Percentiles rank a stretch among this genome's conserved stretches.
These are phyloP conservation scores for Parascotia fuliginaria DNA, from an alignment of 2,888 invertebrate genomes.

Conservation along the genomic window DNA sequence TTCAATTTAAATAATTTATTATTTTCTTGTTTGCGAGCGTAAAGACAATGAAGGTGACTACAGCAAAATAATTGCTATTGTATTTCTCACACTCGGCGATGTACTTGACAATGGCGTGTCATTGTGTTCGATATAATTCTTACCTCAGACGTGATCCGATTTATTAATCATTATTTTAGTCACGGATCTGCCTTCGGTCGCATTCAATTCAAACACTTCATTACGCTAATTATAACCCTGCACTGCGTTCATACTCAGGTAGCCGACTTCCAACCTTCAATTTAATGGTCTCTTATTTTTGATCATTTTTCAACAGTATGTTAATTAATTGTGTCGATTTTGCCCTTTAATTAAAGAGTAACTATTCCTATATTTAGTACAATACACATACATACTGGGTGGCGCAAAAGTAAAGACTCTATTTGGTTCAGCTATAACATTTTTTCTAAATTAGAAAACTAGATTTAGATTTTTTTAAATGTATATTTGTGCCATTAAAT, in stretches of 20 bases:
- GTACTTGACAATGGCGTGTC: constrained; percentile 61
- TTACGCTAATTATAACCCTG: constrained; percentile 30
- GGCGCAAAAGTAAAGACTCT: too few relatives aligned
- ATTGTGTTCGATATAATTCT: constrained; percentile 70
- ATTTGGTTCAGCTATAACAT: too few relatives aligned
- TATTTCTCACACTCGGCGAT: constrained; percentile 35
- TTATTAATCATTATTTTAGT: constrained; percentile 60
- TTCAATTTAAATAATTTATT: constrained; percentile 46
- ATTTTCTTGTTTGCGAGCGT: constrained; percentile 37
- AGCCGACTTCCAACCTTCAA: constrained; percentile 15
- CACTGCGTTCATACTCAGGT: constrained; percentile 19
- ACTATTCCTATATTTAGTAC: too few relatives aligned
- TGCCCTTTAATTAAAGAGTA: background rate
- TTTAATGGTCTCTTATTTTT: constrained; percentile 25
- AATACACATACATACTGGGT: too few relatives aligned
- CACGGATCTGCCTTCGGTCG: constrained; percentile 51
- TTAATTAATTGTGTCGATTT: constrained; percentile 23
- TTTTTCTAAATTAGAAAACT: too few relatives aligned
- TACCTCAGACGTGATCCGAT: constrained; percentile 74
- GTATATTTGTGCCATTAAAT: too few relatives aligned
- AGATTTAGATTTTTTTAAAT: too few relatives aligned
- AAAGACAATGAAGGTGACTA: constrained; percentile 44
- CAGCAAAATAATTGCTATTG: constrained; percentile 51
- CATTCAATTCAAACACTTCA: constrained; percentile 28
- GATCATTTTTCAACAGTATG: constrained; percentile 16